Evolutionary conservation across 2,113 vertebrate genomes (phyloP).

Genomic region (Callopanchax toddi): DNA sequence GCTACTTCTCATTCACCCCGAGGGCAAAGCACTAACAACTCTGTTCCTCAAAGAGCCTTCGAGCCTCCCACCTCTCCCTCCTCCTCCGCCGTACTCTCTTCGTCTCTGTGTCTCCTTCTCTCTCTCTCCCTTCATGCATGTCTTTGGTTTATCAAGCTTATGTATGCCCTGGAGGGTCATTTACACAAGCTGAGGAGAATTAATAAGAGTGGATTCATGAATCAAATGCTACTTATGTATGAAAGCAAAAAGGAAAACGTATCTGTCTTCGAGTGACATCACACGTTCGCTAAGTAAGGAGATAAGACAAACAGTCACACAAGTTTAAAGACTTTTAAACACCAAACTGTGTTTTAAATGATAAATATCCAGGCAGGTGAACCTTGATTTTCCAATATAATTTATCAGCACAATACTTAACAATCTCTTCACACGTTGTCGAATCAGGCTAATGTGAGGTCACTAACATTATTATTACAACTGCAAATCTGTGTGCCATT

Average conservation of each 20-base stretch:
- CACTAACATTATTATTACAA: slow-evolving; percentile 17
- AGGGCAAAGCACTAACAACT: slow-evolving; percentile 79
- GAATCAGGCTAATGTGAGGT: not conserved
- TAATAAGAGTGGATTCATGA: slow-evolving; percentile 79
- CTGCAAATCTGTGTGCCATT: slow-evolving; percentile 29
- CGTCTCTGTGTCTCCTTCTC: slow-evolving; percentile 35
- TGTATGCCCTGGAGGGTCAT: slow-evolving; percentile 74
- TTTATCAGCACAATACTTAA: no score
- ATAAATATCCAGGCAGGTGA: not conserved
- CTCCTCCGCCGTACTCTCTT: slow-evolving; percentile 15
- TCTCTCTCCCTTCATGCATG: slow-evolving; percentile 52
- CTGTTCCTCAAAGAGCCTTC: slow-evolving; percentile 66
- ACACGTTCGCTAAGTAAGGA: slow-evolving; percentile 53
- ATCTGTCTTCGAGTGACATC: slow-evolving; percentile 48
- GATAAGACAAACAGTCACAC: slow-evolving; percentile 32
- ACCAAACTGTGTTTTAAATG: slow-evolving; percentile 20
- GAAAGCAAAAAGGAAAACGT: slow-evolving; percentile 63
- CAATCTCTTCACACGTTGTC: no score
- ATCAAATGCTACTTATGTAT: slow-evolving; percentile 75
- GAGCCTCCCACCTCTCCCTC: slow-evolving; percentile 33
- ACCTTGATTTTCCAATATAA: no score
- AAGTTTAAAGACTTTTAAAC: slow-evolving; percentile 7
- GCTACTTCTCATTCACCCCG: slow-evolving; percentile 76
- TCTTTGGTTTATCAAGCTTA: slow-evolving; percentile 70
- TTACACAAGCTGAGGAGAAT: slow-evolving; percentile 69